Conservation (phyloP, 2,888 invertebrate species). For the Aphidius colemani region DNA sequence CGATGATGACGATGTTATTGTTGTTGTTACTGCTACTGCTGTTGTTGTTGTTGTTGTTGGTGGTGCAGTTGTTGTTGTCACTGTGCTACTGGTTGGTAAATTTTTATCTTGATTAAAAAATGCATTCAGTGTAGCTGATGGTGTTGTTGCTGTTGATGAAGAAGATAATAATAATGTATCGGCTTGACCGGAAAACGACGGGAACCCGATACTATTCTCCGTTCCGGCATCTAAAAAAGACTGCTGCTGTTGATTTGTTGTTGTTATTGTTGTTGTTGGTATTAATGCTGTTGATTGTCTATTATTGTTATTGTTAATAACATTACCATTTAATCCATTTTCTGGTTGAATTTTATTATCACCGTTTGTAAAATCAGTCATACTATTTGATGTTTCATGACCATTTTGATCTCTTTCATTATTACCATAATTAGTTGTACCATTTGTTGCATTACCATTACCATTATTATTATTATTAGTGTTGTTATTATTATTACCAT, state of each 20-base stretch:
- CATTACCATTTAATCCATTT: slow-evolving; percentile 54
- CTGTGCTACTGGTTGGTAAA: slow-evolving; percentile 34
- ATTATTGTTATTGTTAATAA: slow-evolving; percentile 20
- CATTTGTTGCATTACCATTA: slow-evolving; percentile 45
- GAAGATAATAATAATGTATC: slow-evolving; percentile 44
- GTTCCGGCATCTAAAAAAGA: slow-evolving; percentile 62
- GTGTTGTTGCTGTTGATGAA: too few species aligned
- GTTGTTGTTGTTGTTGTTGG: slow-evolving; percentile 53
- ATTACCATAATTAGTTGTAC: slow-evolving; percentile 36
- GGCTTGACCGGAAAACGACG: slow-evolving; percentile 60
- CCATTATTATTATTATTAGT: slow-evolving; percentile 62
- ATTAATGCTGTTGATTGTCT: slow-evolving; percentile 41
- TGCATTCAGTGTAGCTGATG: slow-evolving; percentile 54
- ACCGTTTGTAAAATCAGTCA: slow-evolving; percentile 54
- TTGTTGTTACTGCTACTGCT: slow-evolving; percentile 35
- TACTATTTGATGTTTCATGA: slow-evolving; percentile 47
- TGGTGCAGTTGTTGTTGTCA: slow-evolving; percentile 35
- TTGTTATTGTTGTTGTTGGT: slow-evolving; percentile 31
- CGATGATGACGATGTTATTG: too few species aligned
- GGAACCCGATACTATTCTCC: slow-evolving; percentile 62
- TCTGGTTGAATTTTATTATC: slow-evolving; percentile 59
- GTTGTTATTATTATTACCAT: slow-evolving; percentile 43
- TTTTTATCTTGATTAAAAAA: slow-evolving; percentile 52
- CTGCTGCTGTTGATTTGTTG: slow-evolving; percentile 54
- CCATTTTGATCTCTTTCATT: slow-evolving; percentile 46